A percentile compares a stretch with the other conserved stretches of the same genome.
Conservation (phyloP, 2,113 vertebrate genomes). For the Pardalotus punctatus region DNA sequence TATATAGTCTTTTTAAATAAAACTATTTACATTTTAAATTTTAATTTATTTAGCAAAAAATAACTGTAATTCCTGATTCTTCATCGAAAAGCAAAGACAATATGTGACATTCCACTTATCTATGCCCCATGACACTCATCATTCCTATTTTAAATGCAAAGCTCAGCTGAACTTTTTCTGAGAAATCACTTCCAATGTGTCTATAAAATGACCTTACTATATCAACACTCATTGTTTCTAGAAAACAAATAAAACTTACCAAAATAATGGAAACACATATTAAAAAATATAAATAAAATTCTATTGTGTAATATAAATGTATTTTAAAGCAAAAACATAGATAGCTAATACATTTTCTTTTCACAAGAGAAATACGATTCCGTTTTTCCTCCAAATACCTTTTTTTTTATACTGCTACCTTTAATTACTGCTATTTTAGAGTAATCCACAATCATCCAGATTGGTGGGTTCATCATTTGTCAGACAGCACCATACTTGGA, state of each 20-base stretch:
- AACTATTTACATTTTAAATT: not conserved
- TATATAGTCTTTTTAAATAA: not conserved
- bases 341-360: not conserved
- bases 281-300: not conserved
- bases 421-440: not conserved
- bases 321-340: not conserved
- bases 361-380: not conserved
- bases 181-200: not conserved
- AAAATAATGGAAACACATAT: not conserved
- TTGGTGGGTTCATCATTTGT: not conserved
- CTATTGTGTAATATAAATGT: not conserved
- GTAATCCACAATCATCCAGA: not conserved
- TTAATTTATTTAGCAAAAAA: not conserved
- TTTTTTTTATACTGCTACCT: not conserved
- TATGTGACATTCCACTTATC: not conserved
- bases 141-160: not conserved
- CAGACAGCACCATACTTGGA: not conserved
- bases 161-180: not conserved
- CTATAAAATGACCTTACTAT: not conserved
- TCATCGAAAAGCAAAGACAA: not conserved
- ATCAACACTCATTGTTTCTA: not conserved
- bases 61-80: not conserved
- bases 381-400: not conserved
- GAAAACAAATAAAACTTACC: not conserved
- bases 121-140: not conserved